These are phyloP conservation scores for Lithophane socia DNA, from an alignment of 2,888 invertebrate genomes.

Conservation along the genomic window DNA sequence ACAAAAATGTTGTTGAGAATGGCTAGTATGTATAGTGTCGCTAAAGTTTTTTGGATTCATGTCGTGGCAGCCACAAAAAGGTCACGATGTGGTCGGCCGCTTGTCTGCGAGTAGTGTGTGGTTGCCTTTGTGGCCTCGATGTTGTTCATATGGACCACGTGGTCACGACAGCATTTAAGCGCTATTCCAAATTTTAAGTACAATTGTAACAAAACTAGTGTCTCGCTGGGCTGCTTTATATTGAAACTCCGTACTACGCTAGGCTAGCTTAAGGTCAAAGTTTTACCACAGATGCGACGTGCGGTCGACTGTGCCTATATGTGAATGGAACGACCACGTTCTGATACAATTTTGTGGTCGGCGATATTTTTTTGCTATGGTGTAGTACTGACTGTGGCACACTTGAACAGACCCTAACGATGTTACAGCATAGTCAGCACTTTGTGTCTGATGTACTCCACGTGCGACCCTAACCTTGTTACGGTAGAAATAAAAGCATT, in stretches of 20 bases:
- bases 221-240: too few relatives aligned
- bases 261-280: neutral
- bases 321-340: neutral
- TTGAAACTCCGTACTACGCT: neutral
- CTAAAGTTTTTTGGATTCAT: too few relatives aligned
- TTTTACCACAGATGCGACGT: neutral
- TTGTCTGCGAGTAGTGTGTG: neutral
- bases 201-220: neutral
- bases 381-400: neutral
- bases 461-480: slow-evolving; percentile 43
- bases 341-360: neutral
- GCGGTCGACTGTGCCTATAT: neutral
- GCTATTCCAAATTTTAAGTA: neutral
- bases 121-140: neutral
- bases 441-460: slow-evolving; percentile 6
- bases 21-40: neutral
- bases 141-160: neutral
- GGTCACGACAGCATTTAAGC: neutral
- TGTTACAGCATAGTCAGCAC: slow-evolving; percentile 33
- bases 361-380: neutral
- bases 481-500: slow-evolving; percentile 45
- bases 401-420: neutral
- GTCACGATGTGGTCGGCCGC: neutral
- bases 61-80: neutral
- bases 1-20: neutral